These are phyloP conservation scores for Chelonus formosanus DNA, from an alignment of 2,888 invertebrate genomes.

Conservation along the genomic window DNA sequence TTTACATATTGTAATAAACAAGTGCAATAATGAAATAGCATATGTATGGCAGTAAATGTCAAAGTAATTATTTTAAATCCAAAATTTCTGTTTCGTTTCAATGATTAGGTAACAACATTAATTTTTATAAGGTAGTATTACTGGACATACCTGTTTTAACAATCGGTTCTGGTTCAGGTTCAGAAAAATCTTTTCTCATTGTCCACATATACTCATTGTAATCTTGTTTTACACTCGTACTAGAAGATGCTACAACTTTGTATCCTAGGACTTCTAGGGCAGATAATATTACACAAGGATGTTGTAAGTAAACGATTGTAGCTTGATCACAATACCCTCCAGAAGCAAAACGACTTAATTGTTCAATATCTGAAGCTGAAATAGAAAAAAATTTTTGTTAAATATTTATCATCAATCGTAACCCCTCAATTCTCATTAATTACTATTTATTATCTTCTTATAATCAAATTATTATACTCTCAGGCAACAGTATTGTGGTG, in stretches of 20 bases:
- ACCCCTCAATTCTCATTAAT: too few species aligned
- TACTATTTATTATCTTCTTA: too few species aligned
- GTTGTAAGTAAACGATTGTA: constrained; percentile 86
- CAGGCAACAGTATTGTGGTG: too few species aligned
- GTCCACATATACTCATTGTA: constrained; percentile 95
- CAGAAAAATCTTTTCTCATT: constrained; percentile 87
- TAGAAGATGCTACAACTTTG: constrained; percentile 87
- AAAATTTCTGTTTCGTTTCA: too few species aligned
- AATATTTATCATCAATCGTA: too few species aligned
- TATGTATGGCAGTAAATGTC: constrained; percentile 16
- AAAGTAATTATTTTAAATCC: too few species aligned
- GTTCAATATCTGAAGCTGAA: constrained; percentile 81
- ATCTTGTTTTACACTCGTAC: constrained; percentile 85
- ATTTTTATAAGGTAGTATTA: not conserved
- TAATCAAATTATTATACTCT: too few species aligned
- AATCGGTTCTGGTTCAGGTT: constrained; percentile 75
- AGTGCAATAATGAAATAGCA: constrained; percentile 26
- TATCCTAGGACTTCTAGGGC: constrained; percentile 89
- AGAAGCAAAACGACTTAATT: constrained; percentile 82
- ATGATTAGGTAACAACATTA: too few species aligned
- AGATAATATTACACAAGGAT: constrained; percentile 86
- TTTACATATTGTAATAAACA: not conserved
- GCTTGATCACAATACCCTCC: constrained; percentile 86
- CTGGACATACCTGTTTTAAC: constrained; percentile 54
- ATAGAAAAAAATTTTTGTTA: constrained; percentile 29